Percentiles rank a stretch among this genome's conserved stretches.
phyloP scores from a whole-genome alignment of 2,797 vertebrate genomes.

The Clarias laeviceps region DNA sequence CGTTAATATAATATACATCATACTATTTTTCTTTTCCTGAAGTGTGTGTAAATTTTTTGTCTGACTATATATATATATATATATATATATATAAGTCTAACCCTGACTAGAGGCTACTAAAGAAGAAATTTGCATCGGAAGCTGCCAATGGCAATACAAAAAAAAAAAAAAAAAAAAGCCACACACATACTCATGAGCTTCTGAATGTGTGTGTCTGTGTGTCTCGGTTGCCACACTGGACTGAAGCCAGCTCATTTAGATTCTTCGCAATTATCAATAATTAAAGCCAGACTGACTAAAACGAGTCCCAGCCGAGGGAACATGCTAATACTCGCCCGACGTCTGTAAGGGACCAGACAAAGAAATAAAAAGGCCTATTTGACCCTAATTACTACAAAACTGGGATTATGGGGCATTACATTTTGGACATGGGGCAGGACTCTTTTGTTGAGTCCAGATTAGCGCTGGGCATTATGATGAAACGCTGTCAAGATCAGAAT shows the following conservation, averaged over 20 bases:
- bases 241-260: slow-evolving; percentile 51
- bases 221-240: slow-evolving; percentile 42
- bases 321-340: slow-evolving; percentile 35
- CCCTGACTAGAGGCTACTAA: background rate
- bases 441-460: background rate
- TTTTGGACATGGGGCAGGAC: slow-evolving; percentile 39
- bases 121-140: background rate
- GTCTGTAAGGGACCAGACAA: slow-evolving; percentile 38
- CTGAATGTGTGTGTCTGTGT: slow-evolving; percentile 23
- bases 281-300: slow-evolving; percentile 46
- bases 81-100: background rate
- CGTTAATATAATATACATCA: too few relatives aligned
- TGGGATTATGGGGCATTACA: slow-evolving; percentile 54
- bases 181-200: slow-evolving; percentile 1
- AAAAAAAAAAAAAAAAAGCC: slow-evolving; percentile 4
- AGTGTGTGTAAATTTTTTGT: too few relatives aligned
- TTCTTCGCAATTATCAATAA: slow-evolving; percentile 58
- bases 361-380: slow-evolving; percentile 42
- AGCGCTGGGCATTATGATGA: background rate
- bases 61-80: background rate
- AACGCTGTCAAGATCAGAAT: background rate
- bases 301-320: slow-evolving; percentile 34
- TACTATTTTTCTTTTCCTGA: too few relatives aligned
- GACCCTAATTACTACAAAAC: slow-evolving; percentile 48
- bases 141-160: background rate